Percentiles rank a stretch among this genome's conserved stretches.
phyloP scores from a whole-genome alignment of 2,113 vertebrate species.

The Xenopus tropicalis region DNA sequence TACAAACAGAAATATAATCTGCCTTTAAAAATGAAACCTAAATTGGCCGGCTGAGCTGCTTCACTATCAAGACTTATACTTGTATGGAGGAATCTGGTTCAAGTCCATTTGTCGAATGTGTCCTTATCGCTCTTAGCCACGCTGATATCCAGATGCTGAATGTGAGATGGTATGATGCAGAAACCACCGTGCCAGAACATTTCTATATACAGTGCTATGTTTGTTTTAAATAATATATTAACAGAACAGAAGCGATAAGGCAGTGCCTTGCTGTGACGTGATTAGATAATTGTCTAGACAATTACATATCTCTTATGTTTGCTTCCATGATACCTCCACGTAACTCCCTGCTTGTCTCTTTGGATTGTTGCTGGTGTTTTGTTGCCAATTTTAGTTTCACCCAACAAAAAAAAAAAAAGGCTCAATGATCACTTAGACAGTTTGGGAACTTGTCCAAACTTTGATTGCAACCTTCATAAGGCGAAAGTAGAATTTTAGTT shows the following conservation, averaged over 20 bases:
- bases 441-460: constrained; percentile 28
- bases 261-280: not conserved
- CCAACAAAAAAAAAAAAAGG: constrained; percentile 15
- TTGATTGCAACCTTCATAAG: constrained; percentile 37
- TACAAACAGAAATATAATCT: too few relatives aligned
- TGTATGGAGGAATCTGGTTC: too few relatives aligned
- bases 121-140: too few relatives aligned
- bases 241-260: constrained; percentile 2
- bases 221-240: constrained; percentile 5
- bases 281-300: constrained; percentile 31
- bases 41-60: too few relatives aligned
- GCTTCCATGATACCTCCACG: not conserved
- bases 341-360: not conserved
- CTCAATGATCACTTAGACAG: constrained; percentile 25
- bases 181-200: not conserved
- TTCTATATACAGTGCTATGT: not conserved
- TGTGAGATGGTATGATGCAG: not conserved
- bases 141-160: too few relatives aligned
- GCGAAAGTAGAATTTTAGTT: constrained; percentile 40
- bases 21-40: too few relatives aligned
- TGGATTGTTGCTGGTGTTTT: constrained; percentile 6
- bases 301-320: constrained; percentile 1
- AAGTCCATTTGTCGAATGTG: too few relatives aligned
- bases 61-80: too few relatives aligned
- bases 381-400: constrained; percentile 23